Evolutionary conservation across 2,888 invertebrate species (phyloP), one percentile per base, ranked within the genome.

Genomic region (Nebria brevicollis): DNA sequence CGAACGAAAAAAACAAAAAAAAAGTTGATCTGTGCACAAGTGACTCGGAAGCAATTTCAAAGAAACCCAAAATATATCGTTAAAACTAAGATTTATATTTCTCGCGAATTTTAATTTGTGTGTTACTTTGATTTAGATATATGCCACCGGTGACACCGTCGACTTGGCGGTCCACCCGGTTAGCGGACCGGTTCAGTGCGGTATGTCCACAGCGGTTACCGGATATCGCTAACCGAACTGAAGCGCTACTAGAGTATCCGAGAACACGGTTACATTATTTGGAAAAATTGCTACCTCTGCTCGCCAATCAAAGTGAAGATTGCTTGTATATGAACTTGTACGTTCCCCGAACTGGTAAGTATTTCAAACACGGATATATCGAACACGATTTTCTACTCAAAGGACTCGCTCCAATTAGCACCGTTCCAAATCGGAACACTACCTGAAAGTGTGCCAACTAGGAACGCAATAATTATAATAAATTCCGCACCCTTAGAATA

Each of bases 301-400:
- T 98, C 82, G 93, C 94, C 86, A 96, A 98, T 89, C 98, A 98
- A 91, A 97, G 96, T 89, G 99, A 99, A 91, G 98, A 99, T 92
- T 99, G 99, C 89, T 94, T 99, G 86, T 98, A 97, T 89, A 94
- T 99, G 88, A 99, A 99, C 91, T 93, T 99, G 85, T 99, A 97
- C 91, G 96, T 97, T 84, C 98, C 98, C 83, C 93, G 95, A 86
- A 54, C 91, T 86, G 92, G 93, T 94, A 88, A 92, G 92, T 88
- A 70, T 80, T 43, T 82, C 77, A 66, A 68, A 68, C 77, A 74
- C 20, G 20, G 20, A 20, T 20, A 20, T 20, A 20, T 20, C 20
- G 20, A 20, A 20, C 20, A 20, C 20, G 20, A 20, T 20, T 20
- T 20, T 20, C 20, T 1, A 20, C 20, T 20, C 20, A 20, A 20